These are phyloP conservation scores for Yponomeuta plumbellus DNA, from an alignment of 2,888 invertebrate genomes.

Conservation along the genomic window DNA sequence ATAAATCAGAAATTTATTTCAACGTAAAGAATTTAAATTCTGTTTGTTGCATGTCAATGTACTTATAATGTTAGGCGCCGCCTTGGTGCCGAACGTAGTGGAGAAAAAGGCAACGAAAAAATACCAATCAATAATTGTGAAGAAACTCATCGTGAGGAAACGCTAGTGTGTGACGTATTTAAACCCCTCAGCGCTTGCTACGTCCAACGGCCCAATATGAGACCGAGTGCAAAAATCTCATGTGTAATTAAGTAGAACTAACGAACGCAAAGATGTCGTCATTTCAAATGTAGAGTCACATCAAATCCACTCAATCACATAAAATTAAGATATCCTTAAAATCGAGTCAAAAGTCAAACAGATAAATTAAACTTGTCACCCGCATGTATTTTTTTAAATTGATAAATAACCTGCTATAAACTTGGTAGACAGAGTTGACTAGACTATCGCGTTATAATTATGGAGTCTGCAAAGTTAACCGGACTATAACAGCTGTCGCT, in stretches of 20 bases:
- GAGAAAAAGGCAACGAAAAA: too few relatives aligned
- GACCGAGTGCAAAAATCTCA: too few relatives aligned
- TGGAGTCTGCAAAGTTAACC: constrained; percentile 15
- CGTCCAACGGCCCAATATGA: too few relatives aligned
- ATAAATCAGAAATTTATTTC: too few relatives aligned
- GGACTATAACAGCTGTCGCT: neutral
- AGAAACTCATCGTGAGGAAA: too few relatives aligned
- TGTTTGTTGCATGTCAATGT: too few relatives aligned
- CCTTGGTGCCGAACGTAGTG: too few relatives aligned
- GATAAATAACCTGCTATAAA: constrained; percentile 1
- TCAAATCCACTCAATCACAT: neutral
- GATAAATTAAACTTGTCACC: neutral
- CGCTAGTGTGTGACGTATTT: too few relatives aligned
- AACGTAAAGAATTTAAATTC: too few relatives aligned
- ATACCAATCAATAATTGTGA: too few relatives aligned
- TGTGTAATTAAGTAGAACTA: neutral
- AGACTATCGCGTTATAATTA: constrained; percentile 1
- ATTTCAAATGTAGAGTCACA: neutral
- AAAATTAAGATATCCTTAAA: constrained; percentile 1
- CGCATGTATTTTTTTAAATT: neutral
- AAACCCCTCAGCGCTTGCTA: too few relatives aligned
- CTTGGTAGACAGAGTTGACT: neutral
- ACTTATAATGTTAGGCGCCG: too few relatives aligned
- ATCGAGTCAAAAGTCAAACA: neutral
- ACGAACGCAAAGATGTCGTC: neutral